These are phyloP conservation scores for Cuniculus paca DNA, from an alignment of 2,797 vertebrate genomes.

Conservation along the genomic window DNA sequence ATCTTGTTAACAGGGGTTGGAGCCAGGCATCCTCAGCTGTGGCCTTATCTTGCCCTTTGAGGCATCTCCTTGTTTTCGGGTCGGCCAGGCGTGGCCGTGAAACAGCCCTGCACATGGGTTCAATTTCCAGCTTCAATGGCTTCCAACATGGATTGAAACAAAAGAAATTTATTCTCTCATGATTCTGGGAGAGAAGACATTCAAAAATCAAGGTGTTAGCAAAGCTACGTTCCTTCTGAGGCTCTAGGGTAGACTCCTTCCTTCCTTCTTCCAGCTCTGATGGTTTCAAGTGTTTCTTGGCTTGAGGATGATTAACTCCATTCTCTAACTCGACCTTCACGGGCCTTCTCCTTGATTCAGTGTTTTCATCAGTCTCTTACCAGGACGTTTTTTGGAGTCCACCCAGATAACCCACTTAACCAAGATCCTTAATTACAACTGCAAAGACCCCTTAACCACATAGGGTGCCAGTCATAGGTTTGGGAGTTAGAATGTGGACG, in stretches of 20 bases:
- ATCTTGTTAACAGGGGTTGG: too few species aligned
- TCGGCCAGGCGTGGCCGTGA: too few species aligned
- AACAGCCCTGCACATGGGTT: too few species aligned
- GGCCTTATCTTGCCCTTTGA: too few species aligned
- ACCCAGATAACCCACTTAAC: not conserved
- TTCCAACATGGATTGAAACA: too few species aligned
- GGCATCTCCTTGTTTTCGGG: too few species aligned
- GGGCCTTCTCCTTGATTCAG: not conserved
- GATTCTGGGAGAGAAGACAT: not conserved
- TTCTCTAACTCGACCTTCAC: not conserved
- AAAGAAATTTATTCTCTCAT: constrained; percentile 28
- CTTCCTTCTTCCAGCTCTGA: not conserved
- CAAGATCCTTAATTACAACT: not conserved
- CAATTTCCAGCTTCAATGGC: too few species aligned
- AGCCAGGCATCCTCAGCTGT: too few species aligned
- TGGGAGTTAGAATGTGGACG: not conserved
- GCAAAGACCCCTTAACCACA: not conserved
- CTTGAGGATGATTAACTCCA: not conserved
- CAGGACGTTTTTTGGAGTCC: not conserved
- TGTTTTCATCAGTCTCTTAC: not conserved
- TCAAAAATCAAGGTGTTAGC: not conserved
- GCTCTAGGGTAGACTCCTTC: not conserved
- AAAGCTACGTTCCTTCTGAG: not conserved
- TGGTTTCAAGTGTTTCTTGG: not conserved
- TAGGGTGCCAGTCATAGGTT: not conserved